Evolutionary conservation across 2,888 invertebrate genomes (phyloP).

Genomic region (Lasioglossum villosulum): DNA sequence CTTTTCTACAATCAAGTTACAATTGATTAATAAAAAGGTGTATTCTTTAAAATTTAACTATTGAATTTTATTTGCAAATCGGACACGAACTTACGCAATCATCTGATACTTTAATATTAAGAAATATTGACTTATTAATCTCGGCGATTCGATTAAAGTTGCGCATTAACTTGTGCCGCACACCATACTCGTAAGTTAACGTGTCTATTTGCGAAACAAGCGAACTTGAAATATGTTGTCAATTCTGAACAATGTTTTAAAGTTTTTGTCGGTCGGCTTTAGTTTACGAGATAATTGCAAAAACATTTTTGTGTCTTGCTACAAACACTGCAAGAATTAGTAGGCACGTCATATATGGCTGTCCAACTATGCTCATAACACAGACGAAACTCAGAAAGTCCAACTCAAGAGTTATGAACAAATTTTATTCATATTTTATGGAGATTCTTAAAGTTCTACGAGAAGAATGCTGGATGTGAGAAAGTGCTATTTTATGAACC

Average conservation of each 20-base stretch:
- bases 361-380: not conserved
- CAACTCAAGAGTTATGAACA: not conserved
- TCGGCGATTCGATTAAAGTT: not conserved
- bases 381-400: not conserved
- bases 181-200: not conserved
- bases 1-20: no score
- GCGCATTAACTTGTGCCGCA: not conserved
- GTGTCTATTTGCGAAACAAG: not conserved
- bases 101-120: not conserved
- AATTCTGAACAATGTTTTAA: no score
- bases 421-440: slow-evolving; percentile 17
- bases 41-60: no score
- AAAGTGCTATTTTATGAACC: slow-evolving; percentile 8
- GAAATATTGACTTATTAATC: not conserved
- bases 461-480: not conserved
- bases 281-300: no score
- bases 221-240: no score
- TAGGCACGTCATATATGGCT: not conserved
- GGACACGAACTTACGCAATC: no score
- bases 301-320: not conserved
- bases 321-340: not conserved
- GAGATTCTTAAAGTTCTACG: not conserved
- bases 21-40: no score
- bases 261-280: no score
- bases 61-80: no score